A percentile compares a stretch with the other conserved stretches of the same genome.
Evolutionary conservation across 2,797 vertebrate genomes (phyloP).

Genomic region (Limnodromus scolopaceus): DNA sequence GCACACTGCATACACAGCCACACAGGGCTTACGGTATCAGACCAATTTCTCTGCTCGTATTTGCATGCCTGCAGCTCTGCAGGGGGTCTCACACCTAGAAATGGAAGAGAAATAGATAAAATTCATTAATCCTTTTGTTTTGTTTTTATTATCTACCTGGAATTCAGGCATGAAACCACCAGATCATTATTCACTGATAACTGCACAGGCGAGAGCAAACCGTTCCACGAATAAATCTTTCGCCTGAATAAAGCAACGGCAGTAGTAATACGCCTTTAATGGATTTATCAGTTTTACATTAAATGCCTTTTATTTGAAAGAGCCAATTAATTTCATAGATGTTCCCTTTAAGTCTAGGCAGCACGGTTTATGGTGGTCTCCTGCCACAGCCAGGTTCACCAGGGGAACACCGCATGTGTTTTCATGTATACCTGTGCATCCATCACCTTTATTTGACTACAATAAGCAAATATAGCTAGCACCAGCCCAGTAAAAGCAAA

Average conservation of each 20-base stretch:
- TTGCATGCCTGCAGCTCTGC: background rate
- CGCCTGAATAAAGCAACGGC: conserved; percentile 26
- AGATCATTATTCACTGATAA: conserved; percentile 66
- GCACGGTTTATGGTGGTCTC: background rate
- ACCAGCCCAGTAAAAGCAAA: background rate
- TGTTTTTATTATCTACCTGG: conserved; percentile 62
- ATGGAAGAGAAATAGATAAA: conserved; percentile 31
- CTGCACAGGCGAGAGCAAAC: conserved; percentile 42
- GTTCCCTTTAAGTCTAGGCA: conserved; percentile 1
- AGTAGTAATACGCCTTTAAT: conserved; percentile 33
- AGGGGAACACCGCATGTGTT: accelerated
- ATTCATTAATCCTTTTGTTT: conserved; percentile 33
- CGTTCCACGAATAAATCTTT: conserved; percentile 47
- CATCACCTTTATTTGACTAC: background rate
- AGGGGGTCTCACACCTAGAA: background rate
- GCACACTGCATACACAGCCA: background rate
- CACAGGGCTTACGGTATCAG: background rate
- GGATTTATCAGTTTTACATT: conserved; percentile 70
- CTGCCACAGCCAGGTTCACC: background rate
- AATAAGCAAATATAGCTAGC: background rate
- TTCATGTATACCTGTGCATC: background rate
- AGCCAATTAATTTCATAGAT: conserved; percentile 56
- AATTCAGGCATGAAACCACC: conserved; percentile 46
- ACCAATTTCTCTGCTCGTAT: background rate
- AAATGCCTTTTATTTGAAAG: conserved; percentile 64